Base-by-base conservation (phyloP, 2,888 invertebrate genomes). In the Callyntrura guangdongensis region DNA sequence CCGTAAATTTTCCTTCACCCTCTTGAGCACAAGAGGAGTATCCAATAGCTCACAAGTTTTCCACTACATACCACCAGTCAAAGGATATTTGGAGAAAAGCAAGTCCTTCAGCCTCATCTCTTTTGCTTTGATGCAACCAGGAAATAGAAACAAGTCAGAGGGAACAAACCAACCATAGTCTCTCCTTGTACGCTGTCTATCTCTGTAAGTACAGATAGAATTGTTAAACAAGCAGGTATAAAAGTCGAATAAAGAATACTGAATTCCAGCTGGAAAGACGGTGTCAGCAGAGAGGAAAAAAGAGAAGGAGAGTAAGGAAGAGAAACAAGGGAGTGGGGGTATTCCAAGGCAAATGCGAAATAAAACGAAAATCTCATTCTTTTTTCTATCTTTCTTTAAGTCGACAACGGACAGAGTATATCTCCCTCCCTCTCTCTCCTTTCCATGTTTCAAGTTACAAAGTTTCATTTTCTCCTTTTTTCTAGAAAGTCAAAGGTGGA, bases 141-240 rank as follows among this genome's bases (percentile, higher is more conserved):
- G 36, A 36, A 36, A 36, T 36, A 36, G 6, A 36, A 36, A 36
- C 3, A 36, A 36, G 36, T 36, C 36, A 36, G n/a, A n/a, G 36
- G 36, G 36, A 36, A 36, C 36, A 36, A 6, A 6, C 36, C 36
- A 36, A n/a, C n/a, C n/a, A n/a, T 72, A 12, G 0, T 14, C 67
- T 69, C 45, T 69, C 69, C 6, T 61, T 69, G 45, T 69, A 36
- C 36, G 69, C 36, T 77, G 3, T 6, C 36, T 4, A 36, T 2
- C 36, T 36, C 3, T 4, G 36, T n/a, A 6, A 36, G 36, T 36
- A 2, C 6, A 36, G 36, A 2, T 36, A 36, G 36, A 36, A 36
- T 36, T 36, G 22, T 77, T 53, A 53, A 77, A 77, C 49, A 77
- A 77, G 74, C 11, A 77, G 74, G 53, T 77, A 77, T 12, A 59